A percentile compares a stretch with the other conserved stretches of the same genome.
These are phyloP conservation scores for Harpalus rubripes DNA, from an alignment of 2,888 invertebrate genomes.

Conservation along the genomic window DNA sequence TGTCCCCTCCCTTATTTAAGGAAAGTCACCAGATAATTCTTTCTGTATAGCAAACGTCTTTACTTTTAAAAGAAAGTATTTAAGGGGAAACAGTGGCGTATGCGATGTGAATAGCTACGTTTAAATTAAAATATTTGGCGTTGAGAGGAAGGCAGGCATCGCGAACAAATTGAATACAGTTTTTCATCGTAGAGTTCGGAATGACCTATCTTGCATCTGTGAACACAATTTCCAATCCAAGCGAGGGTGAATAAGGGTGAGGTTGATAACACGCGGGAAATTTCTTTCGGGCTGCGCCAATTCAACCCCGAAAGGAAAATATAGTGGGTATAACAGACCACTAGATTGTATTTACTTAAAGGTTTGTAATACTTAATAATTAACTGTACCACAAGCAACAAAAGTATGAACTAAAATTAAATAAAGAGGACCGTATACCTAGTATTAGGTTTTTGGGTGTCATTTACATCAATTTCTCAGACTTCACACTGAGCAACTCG, in stretches of 20 bases:
- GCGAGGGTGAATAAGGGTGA: constrained; percentile 11
- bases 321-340: no score
- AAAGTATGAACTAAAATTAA: no score
- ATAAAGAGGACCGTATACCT: no score
- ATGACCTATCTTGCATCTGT: constrained; percentile 47
- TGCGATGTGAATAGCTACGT: neutral
- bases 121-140: constrained; percentile 5
- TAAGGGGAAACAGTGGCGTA: neutral
- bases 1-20: no score
- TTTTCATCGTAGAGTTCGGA: constrained; percentile 34
- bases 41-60: neutral
- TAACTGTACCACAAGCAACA: no score
- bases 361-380: no score
- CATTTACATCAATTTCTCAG: no score
- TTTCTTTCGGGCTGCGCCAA: neutral
- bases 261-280: constrained; percentile 2
- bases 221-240: constrained; percentile 44
- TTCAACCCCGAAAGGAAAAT: neutral
- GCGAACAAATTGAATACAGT: constrained; percentile 39
- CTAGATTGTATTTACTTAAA: no score
- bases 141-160: constrained; percentile 6
- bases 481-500: no score
- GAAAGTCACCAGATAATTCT: neutral
- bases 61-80: neutral
- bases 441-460: no score